phyloP scores from a whole-genome alignment of 2,113 vertebrate genomes.

The Nansenia antarctica region DNA sequence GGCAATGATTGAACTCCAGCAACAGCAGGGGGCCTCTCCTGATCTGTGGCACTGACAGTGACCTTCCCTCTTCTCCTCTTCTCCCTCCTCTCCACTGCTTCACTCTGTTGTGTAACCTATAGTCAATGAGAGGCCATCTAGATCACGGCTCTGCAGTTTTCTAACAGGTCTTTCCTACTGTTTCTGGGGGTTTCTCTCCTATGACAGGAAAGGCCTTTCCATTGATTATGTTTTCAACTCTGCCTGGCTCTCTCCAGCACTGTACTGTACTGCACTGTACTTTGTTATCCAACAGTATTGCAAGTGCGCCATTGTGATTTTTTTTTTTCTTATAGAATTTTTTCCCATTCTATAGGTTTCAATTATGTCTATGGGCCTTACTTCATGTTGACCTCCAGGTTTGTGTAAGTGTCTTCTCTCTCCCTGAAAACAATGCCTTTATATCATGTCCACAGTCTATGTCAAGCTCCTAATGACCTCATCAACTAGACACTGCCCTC shows the following conservation, averaged over 20 bases:
- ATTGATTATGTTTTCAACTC: too few relatives aligned
- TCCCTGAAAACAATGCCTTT: conserved; percentile 11
- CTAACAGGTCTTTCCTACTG: conserved; percentile 32
- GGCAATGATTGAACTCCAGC: conserved; percentile 4
- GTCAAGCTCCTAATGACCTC: conserved; percentile 33
- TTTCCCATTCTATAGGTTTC: conserved; percentile 1
- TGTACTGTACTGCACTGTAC: too few relatives aligned
- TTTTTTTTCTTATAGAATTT: not conserved
- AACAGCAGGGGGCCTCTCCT: conserved; percentile 65
- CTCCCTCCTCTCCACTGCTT: not conserved
- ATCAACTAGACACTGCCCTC: conserved; percentile 63
- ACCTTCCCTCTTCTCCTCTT: conserved; percentile 39
- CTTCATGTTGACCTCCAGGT: conserved; percentile 27
- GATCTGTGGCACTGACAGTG: conserved; percentile 48
- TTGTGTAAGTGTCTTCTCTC: conserved; percentile 5
- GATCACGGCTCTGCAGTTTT: conserved; percentile 8
- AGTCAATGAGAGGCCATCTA: conserved; percentile 42
- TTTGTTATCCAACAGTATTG: too few relatives aligned
- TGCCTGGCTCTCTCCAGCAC: too few relatives aligned
- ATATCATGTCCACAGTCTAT: conserved; percentile 17
- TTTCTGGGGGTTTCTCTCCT: conserved; percentile 14
- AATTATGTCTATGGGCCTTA: conserved; percentile 7
- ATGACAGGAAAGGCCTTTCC: conserved; percentile 38
- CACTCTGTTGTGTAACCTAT: conserved; percentile 18
- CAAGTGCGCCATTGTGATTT: too few relatives aligned